Conservation (phyloP, 23 tunicate genomes). For the Trididemnum clinides region DNA sequence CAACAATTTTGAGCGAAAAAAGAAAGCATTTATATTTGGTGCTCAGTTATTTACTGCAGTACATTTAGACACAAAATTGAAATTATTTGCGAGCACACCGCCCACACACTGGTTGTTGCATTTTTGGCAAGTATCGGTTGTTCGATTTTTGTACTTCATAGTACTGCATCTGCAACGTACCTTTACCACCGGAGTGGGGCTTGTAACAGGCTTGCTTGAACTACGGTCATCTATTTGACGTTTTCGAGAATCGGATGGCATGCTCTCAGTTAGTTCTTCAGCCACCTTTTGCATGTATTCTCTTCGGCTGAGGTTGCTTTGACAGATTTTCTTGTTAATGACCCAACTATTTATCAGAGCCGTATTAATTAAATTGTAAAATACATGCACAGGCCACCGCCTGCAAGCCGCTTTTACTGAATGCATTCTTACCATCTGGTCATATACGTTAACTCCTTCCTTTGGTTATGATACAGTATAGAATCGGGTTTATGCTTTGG, state of each 20-base stretch:
- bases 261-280: constrained; percentile 6
- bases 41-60: no score
- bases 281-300: constrained; percentile 25
- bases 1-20: neutral
- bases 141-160: neutral
- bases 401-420: neutral
- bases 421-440: constrained; percentile 6
- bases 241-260: neutral
- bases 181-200: neutral
- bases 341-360: no score
- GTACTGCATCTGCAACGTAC: constrained; percentile 2
- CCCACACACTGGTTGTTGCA: neutral
- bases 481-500: constrained; percentile 1
- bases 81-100: neutral
- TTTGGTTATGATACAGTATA: neutral
- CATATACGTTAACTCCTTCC: constrained; percentile 18
- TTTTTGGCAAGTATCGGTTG: neutral
- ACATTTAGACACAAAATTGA: neutral
- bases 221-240: neutral
- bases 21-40: neutral
- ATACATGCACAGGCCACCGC: no score
- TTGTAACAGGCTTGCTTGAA: constrained; percentile 10
- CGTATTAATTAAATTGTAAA: no score
- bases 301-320: constrained; percentile 31
- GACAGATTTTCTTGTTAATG: no score